These are phyloP conservation scores for Tricholaema leucomelas DNA, from an alignment of 2,113 vertebrate species.

Conservation along the genomic window DNA sequence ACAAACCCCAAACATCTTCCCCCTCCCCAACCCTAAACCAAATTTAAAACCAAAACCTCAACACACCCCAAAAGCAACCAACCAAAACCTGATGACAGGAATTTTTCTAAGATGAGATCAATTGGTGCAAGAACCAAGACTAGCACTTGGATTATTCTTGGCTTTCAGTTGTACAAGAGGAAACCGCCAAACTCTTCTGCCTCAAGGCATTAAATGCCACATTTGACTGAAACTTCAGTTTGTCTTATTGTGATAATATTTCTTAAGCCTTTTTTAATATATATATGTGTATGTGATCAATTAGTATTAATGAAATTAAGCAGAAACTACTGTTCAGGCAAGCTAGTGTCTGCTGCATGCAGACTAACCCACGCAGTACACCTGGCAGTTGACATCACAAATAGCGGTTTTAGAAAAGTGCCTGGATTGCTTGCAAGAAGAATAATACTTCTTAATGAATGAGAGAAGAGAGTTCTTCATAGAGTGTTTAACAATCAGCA, in stretches of 20 bases:
- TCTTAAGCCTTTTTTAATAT: background rate
- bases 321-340: background rate
- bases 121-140: background rate
- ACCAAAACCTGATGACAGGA: background rate
- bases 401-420: background rate
- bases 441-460: conserved; percentile 21
- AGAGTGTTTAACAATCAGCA: conserved; percentile 9
- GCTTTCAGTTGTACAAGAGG: background rate
- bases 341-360: background rate
- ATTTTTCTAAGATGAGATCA: background rate
- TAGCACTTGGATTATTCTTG: background rate
- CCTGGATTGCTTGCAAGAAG: background rate
- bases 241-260: background rate
- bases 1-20: too few relatives aligned
- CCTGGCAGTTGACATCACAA: background rate
- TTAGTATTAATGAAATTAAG: background rate
- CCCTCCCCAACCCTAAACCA: background rate
- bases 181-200: background rate
- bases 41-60: too few relatives aligned
- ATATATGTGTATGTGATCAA: background rate
- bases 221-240: background rate
- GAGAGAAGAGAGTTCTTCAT: background rate
- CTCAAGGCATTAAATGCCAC: background rate
- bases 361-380: background rate
- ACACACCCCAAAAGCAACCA: too few relatives aligned